phyloP scores from a whole-genome alignment of 2,888 invertebrate species.

The Cephonodes hylas region DNA sequence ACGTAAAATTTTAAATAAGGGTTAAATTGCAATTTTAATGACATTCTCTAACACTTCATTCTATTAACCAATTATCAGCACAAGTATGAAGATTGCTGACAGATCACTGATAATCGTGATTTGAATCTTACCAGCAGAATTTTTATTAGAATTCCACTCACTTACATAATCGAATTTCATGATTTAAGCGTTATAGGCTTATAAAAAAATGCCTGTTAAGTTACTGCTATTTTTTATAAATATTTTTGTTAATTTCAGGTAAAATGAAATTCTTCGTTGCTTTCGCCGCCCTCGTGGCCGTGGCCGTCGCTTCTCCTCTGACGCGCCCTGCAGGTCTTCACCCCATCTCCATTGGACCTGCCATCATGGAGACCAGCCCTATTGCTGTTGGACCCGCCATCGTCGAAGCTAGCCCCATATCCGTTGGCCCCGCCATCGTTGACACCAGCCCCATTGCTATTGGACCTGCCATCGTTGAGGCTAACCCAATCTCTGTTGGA shows the following conservation, averaged over 20 bases:
- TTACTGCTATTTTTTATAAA: background rate
- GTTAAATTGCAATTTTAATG: too few relatives aligned
- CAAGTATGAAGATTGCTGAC: too few relatives aligned
- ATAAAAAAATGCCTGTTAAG: too few relatives aligned
- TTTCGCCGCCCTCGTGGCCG: constrained; percentile 32
- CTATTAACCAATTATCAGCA: too few relatives aligned
- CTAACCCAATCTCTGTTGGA: constrained; percentile 19
- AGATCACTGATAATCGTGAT: too few relatives aligned
- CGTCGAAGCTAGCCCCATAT: background rate
- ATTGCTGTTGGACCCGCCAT: background rate
- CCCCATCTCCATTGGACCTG: constrained; percentile 30
- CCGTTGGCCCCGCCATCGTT: constrained; percentile 17
- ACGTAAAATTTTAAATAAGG: too few relatives aligned
- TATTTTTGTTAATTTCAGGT: background rate
- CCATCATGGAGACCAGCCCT: too few relatives aligned
- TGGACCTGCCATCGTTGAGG: constrained; percentile 7
- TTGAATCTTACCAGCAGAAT: too few relatives aligned
- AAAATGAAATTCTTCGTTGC: background rate
- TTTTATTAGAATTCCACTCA: too few relatives aligned
- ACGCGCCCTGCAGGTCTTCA: constrained; percentile 30
- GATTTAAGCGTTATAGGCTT: too few relatives aligned
- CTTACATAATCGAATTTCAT: too few relatives aligned
- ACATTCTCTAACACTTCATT: too few relatives aligned
- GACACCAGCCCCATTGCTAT: constrained; percentile 28
- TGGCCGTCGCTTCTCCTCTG: constrained; percentile 42